These are phyloP conservation scores for Coendou prehensilis DNA, from an alignment of 2,797 vertebrate genomes.

Conservation along the genomic window DNA sequence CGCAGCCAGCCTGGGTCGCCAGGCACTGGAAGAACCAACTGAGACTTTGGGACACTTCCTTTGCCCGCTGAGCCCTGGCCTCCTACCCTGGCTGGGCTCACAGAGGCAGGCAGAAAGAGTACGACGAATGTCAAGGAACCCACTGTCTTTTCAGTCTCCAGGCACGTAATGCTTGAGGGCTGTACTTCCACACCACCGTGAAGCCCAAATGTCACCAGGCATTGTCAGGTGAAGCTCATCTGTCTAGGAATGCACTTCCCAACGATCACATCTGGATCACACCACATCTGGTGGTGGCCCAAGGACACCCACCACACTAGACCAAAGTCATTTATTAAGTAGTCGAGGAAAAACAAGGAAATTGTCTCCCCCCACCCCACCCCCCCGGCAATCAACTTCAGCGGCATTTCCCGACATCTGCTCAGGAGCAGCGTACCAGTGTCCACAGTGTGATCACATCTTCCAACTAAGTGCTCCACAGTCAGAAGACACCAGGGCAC, in stretches of 20 bases:
- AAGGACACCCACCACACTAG: no score
- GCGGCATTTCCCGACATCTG: neutral
- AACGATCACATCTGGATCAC: neutral
- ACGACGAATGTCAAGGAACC: neutral
- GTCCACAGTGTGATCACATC: neutral
- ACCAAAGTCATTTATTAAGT: neutral
- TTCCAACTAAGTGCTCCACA: neutral
- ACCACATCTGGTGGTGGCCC: neutral
- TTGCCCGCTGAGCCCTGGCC: neutral
- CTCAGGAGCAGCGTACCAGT: rapidly evolving
- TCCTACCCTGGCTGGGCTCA: neutral
- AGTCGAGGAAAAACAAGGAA: neutral
- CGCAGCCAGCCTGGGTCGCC: neutral
- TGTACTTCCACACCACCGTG: neutral
- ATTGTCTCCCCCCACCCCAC: neutral
- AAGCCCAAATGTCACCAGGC: neutral
- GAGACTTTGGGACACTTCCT: neutral
- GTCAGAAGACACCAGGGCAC: neutral
- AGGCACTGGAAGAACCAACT: neutral
- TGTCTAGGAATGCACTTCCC: neutral
- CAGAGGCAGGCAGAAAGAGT: no score
- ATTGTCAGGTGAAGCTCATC: neutral
- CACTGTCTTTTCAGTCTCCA: neutral
- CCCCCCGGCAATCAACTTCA: no score
- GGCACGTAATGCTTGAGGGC: neutral